Evolutionary conservation across 2,113 vertebrate genomes (phyloP), one percentile per base, ranked within the genome.

Genomic region (Ptilonorhynchus violaceus): DNA sequence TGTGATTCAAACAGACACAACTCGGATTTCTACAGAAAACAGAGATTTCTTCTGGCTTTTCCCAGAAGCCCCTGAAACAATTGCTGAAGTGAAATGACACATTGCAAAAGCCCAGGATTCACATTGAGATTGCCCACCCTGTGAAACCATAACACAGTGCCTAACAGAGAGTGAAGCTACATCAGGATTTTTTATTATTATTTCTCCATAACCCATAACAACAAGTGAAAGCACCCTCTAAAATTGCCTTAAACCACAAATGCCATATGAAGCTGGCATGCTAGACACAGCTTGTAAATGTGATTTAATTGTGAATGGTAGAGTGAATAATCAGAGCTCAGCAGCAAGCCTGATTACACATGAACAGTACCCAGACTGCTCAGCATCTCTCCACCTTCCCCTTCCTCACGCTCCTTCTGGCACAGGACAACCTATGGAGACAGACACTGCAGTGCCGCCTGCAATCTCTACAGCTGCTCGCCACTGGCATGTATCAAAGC

Each of bases 251-350:
- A 76, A 96, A 96, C 80, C 89, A 91, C 64, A 95, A 95, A 88
- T 58, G 88, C 73, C 33, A 13, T 82, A 91, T 6, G 37, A 92
- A 93, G 53, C 62, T 91, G 90, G 92, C 95, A 93, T 79, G 91
- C 52, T 85, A 92, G 69, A 89, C 76, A 52, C 62, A 89, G 92
- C 88, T 69, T 89, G 73, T 95, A 94, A 89, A 96, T 95, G 53
- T 95, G 92, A 96, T 93, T 94, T 95, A 92, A 96, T 97, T 96
- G 95, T 96, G 95, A 96, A 96, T 91, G 93, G 95, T 89, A 95
- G 69, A 94, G 92, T 95, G 96, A 94, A 95, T 87, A 96, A 95
- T 95, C 88, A 96, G 96, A 96, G 69, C 80, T 93, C 83, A 91
- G 82, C 76, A 92, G 84, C 80, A 94, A 95, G 94, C 86, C 92